Evolutionary conservation across 2,113 vertebrate species (phyloP), one percentile per base, ranked within the genome.

Genomic region (Xenus cinereus): DNA sequence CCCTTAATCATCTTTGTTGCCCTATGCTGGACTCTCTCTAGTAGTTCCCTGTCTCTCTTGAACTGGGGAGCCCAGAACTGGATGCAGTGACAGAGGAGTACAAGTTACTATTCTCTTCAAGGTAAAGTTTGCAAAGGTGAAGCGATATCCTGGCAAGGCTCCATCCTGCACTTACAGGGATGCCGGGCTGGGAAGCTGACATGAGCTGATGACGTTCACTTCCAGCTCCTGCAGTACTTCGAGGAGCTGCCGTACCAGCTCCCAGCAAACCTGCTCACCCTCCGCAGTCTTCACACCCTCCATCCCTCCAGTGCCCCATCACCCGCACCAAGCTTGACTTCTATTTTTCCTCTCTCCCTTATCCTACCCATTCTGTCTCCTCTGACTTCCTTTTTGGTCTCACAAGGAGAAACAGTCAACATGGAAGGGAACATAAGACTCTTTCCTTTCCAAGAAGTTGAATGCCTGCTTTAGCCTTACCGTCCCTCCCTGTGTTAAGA

Each of bases 181-280:
- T 1, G 0, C 14, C 0, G 4, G 10, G 23, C 67, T 10, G 37
- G 32, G 84, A 81, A 83, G 63, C 51, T 24, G 43, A 20, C 7
- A 0, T 0, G 2, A 51, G 18, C 1, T 15, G 8, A 35, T 27
- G 12, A 37, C 4, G 0, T 45, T 50, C 24, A 3, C 10, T 17
- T 28, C 19, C 11, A 5, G 45, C 33, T 84, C 11, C 45, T 60
- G 14, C 30, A 5, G 2, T 23, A 39, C 26, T 16, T 3, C 27
- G 41, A 84, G 32, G 35, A 89, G 33, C 71, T 7, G 21, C 62
- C 4, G 0, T 7, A 56, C 12, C 17, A n/a, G 46, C 41, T 51
- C 30, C n/a, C 30, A 50, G 24, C 0, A 2, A 88, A 12, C 13
- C 74, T 33, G 9, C 39, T 21, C 9, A 19, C 3, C 12, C 45